phyloP scores from a whole-genome alignment of 2,797 vertebrate species.

The Malacoraja senta region DNA sequence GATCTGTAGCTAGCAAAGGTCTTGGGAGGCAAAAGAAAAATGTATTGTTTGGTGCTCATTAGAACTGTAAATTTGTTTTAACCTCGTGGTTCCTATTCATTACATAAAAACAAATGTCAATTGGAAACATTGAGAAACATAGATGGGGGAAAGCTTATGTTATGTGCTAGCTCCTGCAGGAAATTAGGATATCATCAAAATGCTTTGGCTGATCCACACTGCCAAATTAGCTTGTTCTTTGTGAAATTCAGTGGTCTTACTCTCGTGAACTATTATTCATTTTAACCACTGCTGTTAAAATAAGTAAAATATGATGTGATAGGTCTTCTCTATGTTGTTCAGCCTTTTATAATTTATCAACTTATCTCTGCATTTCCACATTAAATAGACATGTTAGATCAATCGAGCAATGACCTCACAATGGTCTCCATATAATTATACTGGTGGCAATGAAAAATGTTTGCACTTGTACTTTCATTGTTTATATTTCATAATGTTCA shows the following conservation, averaged over 20 bases:
- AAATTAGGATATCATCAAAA: not conserved
- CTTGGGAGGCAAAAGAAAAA: not conserved
- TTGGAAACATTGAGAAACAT: not conserved
- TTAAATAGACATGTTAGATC: not conserved
- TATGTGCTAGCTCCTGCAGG: not conserved
- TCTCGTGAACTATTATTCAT: not conserved
- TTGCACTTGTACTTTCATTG: constrained; percentile 9
- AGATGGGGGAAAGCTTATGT: not conserved
- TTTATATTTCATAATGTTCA: constrained; percentile 21
- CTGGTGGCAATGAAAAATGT: constrained; percentile 2
- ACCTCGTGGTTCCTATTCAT: not conserved
- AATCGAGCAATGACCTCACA: not conserved
- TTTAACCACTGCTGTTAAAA: constrained; percentile 19
- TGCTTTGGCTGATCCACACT: not conserved
- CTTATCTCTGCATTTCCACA: not conserved
- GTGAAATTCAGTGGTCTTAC: not conserved
- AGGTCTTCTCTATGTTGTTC: not conserved
- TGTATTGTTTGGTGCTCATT: too few species aligned
- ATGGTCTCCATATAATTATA: not conserved
- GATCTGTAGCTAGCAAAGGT: not conserved
- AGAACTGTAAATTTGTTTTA: too few species aligned
- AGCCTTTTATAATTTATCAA: not conserved
- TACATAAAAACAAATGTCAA: not conserved
- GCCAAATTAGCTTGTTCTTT: not conserved
- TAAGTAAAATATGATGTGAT: not conserved